These are phyloP conservation scores for Sylvilagus floridanus DNA, from an alignment of 2,797 vertebrate genomes.

Conservation along the genomic window DNA sequence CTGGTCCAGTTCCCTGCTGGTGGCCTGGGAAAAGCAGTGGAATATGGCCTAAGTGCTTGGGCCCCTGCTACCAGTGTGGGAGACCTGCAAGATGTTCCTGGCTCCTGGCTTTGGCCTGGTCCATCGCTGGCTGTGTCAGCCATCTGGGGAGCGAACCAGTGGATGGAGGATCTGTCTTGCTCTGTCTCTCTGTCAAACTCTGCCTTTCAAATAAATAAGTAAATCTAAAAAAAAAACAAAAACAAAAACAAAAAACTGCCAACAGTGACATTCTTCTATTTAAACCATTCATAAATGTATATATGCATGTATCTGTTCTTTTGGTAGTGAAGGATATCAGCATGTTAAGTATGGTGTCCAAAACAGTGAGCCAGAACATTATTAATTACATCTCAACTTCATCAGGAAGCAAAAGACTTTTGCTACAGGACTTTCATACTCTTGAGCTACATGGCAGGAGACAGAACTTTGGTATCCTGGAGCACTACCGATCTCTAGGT, in stretches of 20 bases:
- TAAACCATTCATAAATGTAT: not conserved
- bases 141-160: too few relatives aligned
- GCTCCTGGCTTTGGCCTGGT: too few relatives aligned
- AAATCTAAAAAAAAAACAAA: too few relatives aligned
- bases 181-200: too few relatives aligned
- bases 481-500: conserved; percentile 93
- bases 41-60: too few relatives aligned
- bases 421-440: conserved; percentile 90
- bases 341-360: conserved; percentile 93
- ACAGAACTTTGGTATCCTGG: conserved; percentile 77
- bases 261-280: not conserved
- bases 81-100: too few relatives aligned
- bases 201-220: too few relatives aligned
- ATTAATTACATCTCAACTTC: conserved; percentile 90
- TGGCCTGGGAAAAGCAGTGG: too few relatives aligned
- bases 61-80: too few relatives aligned
- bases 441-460: conserved; percentile 72
- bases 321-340: conserved; percentile 93
- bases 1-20: too few relatives aligned
- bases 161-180: too few relatives aligned
- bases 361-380: conserved; percentile 88
- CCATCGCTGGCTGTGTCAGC: too few relatives aligned
- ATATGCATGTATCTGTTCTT: conserved; percentile 57
- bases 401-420: conserved; percentile 90
- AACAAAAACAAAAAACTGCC: not conserved